These are phyloP conservation scores for Umimayanthus kanabou DNA, from an alignment of 92 coral and sea anemone genomes.

Conservation along the genomic window DNA sequence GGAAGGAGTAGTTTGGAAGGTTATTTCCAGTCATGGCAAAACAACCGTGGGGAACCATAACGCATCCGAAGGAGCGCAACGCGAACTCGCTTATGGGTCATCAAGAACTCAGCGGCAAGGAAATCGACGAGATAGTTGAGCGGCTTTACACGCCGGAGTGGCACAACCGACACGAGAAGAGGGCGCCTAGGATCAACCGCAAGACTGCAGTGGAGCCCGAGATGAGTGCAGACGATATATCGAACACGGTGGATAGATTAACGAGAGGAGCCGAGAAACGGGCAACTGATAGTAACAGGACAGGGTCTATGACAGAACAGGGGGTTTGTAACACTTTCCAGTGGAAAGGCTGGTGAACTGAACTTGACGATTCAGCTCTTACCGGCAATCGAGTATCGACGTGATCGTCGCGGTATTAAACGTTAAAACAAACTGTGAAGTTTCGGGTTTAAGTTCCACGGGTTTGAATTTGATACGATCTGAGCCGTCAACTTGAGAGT, in stretches of 20 bases:
- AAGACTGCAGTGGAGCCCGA: constrained; percentile 66
- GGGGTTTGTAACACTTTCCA: constrained; percentile 91
- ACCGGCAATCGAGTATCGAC: background rate
- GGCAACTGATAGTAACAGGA: constrained; percentile 85
- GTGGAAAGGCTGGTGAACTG: constrained; percentile 95
- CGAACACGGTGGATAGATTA: constrained; percentile 71
- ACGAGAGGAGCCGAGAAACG: constrained; percentile 71
- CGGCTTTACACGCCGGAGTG: constrained; percentile 83
- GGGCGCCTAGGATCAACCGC: constrained; percentile 44
- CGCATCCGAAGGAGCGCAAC: constrained; percentile 91
- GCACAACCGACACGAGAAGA: constrained; percentile 60
- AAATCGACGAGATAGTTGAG: constrained; percentile 67
- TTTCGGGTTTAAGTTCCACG: too few relatives aligned
- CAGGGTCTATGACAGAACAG: constrained; percentile 89
- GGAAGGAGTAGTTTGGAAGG: background rate
- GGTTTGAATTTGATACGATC: too few relatives aligned
- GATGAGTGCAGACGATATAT: constrained; percentile 59
- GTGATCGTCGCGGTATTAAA: background rate
- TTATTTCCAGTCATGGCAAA: constrained; percentile 61
- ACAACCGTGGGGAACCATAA: constrained; percentile 95
- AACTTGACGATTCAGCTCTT: background rate
- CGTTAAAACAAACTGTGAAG: background rate
- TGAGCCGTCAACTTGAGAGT: background rate
- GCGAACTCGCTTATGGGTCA: constrained; percentile 83
- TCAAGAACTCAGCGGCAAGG: constrained; percentile 63